Evolutionary conservation across 2,888 invertebrate genomes (phyloP).

Genomic region (Nycteola revayana): DNA sequence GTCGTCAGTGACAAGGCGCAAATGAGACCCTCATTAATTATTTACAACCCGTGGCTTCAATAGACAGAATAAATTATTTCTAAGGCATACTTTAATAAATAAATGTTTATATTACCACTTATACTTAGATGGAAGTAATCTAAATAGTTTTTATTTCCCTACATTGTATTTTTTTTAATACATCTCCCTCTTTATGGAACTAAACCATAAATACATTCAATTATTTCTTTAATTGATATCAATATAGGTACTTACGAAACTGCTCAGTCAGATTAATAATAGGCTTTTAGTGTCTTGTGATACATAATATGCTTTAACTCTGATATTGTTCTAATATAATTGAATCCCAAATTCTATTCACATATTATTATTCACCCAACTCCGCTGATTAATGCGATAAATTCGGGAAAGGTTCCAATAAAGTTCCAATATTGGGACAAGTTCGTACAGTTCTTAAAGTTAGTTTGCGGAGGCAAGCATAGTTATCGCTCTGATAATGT

Average conservation of each 20-base stretch:
- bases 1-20: slow-evolving; percentile 40
- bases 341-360: slow-evolving; percentile 47
- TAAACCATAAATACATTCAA: no score
- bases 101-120: no score
- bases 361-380: no score
- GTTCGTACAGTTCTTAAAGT: slow-evolving; percentile 41
- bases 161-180: no score
- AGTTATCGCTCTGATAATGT: slow-evolving; percentile 46
- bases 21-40: slow-evolving; percentile 52
- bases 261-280: no score
- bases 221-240: no score
- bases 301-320: slow-evolving; percentile 20
- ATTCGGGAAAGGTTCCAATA: slow-evolving; percentile 41
- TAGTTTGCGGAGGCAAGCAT: slow-evolving; percentile 35
- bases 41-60: slow-evolving; percentile 37
- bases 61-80: slow-evolving; percentile 31
- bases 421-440: slow-evolving; percentile 15
- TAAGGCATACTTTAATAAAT: slow-evolving; percentile 24
- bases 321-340: slow-evolving; percentile 31
- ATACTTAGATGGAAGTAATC: no score
- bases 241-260: no score
- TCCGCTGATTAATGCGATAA: slow-evolving; percentile 53
- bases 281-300: no score
- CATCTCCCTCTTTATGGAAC: no score
- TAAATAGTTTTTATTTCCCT: no score